Percentiles rank a stretch among this genome's conserved stretches.
Conservation (phyloP, 2,888 invertebrate species). For the Junonia oenone region DNA sequence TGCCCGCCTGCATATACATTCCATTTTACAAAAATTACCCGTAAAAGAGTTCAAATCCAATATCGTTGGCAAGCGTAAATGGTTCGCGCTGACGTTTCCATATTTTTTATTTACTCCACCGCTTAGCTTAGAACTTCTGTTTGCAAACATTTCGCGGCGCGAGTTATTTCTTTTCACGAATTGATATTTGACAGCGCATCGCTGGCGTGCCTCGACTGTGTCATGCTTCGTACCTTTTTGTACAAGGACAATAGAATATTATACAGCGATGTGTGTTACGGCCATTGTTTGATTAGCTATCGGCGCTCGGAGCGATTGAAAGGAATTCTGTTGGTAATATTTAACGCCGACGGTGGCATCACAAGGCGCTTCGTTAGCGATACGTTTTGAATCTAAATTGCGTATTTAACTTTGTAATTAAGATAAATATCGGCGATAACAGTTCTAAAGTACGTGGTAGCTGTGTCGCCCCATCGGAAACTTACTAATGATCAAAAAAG, state of each 20-base stretch:
- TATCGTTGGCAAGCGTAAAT: slow-evolving; percentile 43
- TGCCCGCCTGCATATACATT: slow-evolving; percentile 55
- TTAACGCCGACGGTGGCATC: slow-evolving; percentile 71
- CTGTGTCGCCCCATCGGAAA: slow-evolving; percentile 49
- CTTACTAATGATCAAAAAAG: slow-evolving; percentile 40
- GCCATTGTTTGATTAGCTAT: slow-evolving; percentile 69
- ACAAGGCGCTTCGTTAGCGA: slow-evolving; percentile 60
- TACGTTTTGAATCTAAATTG: slow-evolving; percentile 65
- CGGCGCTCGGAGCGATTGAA: slow-evolving; percentile 50
- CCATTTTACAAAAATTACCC: slow-evolving; percentile 66
- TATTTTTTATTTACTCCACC: slow-evolving; percentile 39
- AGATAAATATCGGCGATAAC: slow-evolving; percentile 73
- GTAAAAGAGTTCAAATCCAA: slow-evolving; percentile 60
- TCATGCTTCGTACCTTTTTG: slow-evolving; percentile 49
- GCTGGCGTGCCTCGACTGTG: slow-evolving; percentile 49
- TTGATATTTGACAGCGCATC: slow-evolving; percentile 49
- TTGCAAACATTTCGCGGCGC: slow-evolving; percentile 44
- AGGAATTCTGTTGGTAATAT: slow-evolving; percentile 58
- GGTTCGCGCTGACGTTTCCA: slow-evolving; percentile 34
- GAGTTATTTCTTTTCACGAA: slow-evolving; percentile 35
- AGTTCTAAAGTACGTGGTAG: slow-evolving; percentile 55
- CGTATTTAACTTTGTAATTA: slow-evolving; percentile 67
- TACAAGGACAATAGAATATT: slow-evolving; percentile 55
- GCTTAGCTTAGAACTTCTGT: slow-evolving; percentile 36
- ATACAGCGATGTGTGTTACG: slow-evolving; percentile 45